Percentiles rank a stretch among this genome's conserved stretches.
Conservation (phyloP, 1,140 invertebrate species). For the Contarinia nasturtii region DNA sequence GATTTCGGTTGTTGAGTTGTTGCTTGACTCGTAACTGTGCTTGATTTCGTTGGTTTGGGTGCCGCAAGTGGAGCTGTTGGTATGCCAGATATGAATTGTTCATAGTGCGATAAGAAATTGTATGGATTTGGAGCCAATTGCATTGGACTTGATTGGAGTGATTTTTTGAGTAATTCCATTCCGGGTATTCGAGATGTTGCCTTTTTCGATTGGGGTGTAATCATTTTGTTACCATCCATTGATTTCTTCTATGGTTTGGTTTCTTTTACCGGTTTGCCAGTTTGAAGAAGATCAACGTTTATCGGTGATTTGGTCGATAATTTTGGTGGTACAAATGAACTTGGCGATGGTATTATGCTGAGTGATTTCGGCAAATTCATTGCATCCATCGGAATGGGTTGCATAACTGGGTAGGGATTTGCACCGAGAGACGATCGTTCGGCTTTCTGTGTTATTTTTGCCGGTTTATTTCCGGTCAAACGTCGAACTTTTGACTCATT, state of each 20-base stretch:
- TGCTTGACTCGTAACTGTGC: background rate
- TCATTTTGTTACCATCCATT: background rate
- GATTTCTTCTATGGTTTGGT: background rate
- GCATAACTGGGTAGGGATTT: no score
- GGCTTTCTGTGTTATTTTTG: no score
- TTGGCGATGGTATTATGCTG: no score
- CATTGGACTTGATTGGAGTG: background rate
- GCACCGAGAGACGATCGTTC: no score
- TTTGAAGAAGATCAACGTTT: no score
- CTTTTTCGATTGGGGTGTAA: background rate
- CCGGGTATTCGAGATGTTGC: background rate
- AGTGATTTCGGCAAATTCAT: no score
- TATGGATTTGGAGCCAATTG: background rate
- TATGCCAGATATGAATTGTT: background rate
- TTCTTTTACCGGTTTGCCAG: background rate
- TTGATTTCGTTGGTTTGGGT: background rate
- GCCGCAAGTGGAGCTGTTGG: background rate
- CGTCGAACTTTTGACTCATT: constrained; percentile 12
- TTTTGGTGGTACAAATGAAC: no score
- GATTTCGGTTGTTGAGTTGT: no score
- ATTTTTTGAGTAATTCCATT: background rate
- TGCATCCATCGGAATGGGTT: no score
- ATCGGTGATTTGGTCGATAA: no score
- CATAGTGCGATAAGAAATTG: background rate
- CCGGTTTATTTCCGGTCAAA: no score